Conservation (phyloP, 1,140 invertebrate genomes). For the Drosophila setifemur region DNA sequence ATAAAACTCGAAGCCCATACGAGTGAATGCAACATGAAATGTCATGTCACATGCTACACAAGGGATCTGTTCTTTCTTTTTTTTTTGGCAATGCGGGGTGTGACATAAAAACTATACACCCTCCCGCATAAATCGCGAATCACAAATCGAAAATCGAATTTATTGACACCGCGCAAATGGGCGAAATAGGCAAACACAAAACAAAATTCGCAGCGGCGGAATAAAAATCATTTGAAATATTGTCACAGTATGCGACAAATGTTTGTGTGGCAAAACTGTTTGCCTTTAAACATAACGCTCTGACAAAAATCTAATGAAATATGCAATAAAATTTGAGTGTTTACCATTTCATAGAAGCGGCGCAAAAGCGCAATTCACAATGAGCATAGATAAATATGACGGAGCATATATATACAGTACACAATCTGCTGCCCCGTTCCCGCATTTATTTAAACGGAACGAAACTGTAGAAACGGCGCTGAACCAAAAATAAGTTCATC, state of each 20-base stretch:
- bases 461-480: constrained; percentile 18
- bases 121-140: constrained; percentile 59
- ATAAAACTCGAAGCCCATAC: background rate
- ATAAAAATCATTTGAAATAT: constrained; percentile 56
- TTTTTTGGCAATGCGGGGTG: background rate
- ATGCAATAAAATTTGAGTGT: constrained; percentile 78
- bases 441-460: constrained; percentile 1
- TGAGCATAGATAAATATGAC: constrained; percentile 54
- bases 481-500: constrained; percentile 29
- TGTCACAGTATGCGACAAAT: constrained; percentile 19
- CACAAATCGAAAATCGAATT: constrained; percentile 77
- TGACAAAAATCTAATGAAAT: constrained; percentile 76
- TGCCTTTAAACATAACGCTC: constrained; percentile 67
- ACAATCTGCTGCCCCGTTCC: background rate
- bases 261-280: constrained; percentile 29
- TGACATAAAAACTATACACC: constrained; percentile 51
- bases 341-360: constrained; percentile 62
- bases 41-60: constrained; percentile 38
- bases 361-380: constrained; percentile 62
- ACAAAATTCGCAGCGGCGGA: constrained; percentile 30
- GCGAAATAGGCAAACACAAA: constrained; percentile 59
- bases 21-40: constrained; percentile 47
- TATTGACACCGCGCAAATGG: constrained; percentile 74
- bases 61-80: background rate
- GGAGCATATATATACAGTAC: background rate